These are phyloP conservation scores for Amiota mariae DNA, from an alignment of 2,888 invertebrate genomes.

Conservation along the genomic window DNA sequence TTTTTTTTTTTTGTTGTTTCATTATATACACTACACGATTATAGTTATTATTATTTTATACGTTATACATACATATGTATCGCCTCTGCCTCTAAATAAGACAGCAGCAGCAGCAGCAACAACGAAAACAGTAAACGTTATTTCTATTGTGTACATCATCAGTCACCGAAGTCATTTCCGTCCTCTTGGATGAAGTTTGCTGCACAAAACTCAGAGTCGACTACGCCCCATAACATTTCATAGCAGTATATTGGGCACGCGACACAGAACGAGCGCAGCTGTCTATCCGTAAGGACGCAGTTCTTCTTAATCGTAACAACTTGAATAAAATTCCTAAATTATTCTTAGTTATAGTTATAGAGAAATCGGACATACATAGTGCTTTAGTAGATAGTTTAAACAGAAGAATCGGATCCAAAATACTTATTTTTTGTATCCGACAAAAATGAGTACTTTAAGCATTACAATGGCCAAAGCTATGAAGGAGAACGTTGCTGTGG, in stretches of 20 bases:
- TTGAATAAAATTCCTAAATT: too few relatives aligned
- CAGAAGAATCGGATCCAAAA: too few relatives aligned
- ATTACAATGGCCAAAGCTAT: constrained; percentile 62
- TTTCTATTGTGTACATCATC: constrained; percentile 55
- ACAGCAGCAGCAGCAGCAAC: constrained; percentile 31
- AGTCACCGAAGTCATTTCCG: constrained; percentile 72
- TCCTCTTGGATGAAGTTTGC: constrained; percentile 50
- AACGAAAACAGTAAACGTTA: constrained; percentile 50
- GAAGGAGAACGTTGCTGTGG: constrained; percentile 41
- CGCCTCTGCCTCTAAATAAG: neutral
- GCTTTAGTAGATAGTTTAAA: too few relatives aligned
- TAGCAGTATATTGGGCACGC: constrained; percentile 78
- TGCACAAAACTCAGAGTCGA: constrained; percentile 31
- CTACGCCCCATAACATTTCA: constrained; percentile 75
- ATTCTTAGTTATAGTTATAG: too few relatives aligned
- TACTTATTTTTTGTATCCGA: too few relatives aligned
- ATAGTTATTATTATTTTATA: constrained; percentile 23
- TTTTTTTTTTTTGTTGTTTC: constrained; percentile 60
- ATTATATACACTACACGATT: constrained; percentile 52
- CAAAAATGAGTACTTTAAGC: constrained; percentile 69
- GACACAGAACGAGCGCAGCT: constrained; percentile 79
- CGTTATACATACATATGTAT: constrained; percentile 48
- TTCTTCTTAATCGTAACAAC: constrained; percentile 31
- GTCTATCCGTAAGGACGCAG: constrained; percentile 76
- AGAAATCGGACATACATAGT: too few relatives aligned